Percentiles rank a stretch among this genome's conserved stretches.
phyloP scores from a whole-genome alignment of 2,888 invertebrate species.

The Phytoseiulus persimilis region DNA sequence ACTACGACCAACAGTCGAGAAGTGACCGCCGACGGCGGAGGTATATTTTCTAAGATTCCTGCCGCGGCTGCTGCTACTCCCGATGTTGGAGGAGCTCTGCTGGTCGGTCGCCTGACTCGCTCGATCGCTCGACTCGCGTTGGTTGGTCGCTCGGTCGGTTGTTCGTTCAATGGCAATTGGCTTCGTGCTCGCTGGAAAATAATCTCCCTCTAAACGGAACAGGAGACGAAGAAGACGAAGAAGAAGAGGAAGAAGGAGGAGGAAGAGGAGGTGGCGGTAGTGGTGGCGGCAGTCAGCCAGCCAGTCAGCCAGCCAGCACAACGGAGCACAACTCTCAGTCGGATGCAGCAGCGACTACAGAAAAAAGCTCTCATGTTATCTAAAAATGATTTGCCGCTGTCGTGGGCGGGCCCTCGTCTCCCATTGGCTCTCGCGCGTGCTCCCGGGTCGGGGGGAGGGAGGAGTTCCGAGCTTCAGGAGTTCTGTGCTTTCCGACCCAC shows the following conservation, averaged over 20 bases:
- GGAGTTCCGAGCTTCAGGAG: conserved; percentile 10
- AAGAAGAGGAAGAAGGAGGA: not conserved
- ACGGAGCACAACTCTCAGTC: conserved; percentile 34
- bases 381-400: conserved; percentile 39
- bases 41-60: not conserved
- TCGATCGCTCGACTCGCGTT: not conserved
- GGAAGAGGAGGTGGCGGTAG: not conserved
- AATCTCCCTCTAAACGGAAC: conserved; percentile 26
- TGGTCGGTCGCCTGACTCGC: not conserved
- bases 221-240: conserved; percentile 5
- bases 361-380: conserved; percentile 39
- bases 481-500: not conserved
- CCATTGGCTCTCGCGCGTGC: conserved; percentile 10
- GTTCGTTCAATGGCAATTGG: conserved; percentile 30
- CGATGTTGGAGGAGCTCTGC: not conserved
- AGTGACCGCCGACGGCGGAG: not conserved
- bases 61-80: not conserved
- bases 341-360: conserved; percentile 26
- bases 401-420: conserved; percentile 21
- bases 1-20: not conserved
- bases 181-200: conserved; percentile 30
- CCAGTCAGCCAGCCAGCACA: not conserved
- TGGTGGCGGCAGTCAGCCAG: not conserved
- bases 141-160: not conserved
- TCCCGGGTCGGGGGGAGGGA: conserved; percentile 11